Percentiles rank a stretch among this genome's conserved stretches.
These are phyloP conservation scores for Oscheius sp. DNA, from an alignment of 2,888 invertebrate species.

Conservation along the genomic window DNA sequence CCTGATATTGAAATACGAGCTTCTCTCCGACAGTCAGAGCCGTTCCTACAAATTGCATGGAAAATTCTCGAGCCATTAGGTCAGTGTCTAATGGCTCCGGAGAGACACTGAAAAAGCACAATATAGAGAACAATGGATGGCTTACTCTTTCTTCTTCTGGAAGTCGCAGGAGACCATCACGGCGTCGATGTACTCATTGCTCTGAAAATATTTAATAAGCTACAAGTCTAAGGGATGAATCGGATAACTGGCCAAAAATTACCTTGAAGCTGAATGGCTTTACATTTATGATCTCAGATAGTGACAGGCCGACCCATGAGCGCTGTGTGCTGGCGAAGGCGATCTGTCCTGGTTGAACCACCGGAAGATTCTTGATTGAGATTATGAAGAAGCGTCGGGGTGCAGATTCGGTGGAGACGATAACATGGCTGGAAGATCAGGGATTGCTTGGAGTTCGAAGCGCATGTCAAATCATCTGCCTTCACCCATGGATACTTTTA, in stretches of 20 bases:
- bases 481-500: not conserved
- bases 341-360: conserved; percentile 85
- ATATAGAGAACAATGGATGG: not conserved
- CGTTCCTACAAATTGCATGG: conserved; percentile 78
- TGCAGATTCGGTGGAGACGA: not conserved
- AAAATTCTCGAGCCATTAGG: conserved; percentile 93
- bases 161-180: conserved; percentile 92
- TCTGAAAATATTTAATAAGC: conserved; percentile 75
- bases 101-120: conserved; percentile 80
- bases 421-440: conserved; percentile 24
- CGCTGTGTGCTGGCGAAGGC: conserved; percentile 93
- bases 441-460: not conserved
- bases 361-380: conserved; percentile 83
- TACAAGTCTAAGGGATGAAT: no score
- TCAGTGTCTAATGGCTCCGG: conserved; percentile 94
- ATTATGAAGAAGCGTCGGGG: conserved; percentile 85
- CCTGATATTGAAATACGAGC: conserved; percentile 86
- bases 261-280: conserved; percentile 41
- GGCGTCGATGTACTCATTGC: conserved; percentile 85
- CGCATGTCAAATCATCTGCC: not conserved
- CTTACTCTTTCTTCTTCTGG: conserved; percentile 91
- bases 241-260: no score
- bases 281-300: conserved; percentile 88
- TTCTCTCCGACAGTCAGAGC: conserved; percentile 75
- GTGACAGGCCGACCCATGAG: conserved; percentile 94